Percentiles rank a stretch among this genome's conserved stretches.
Conservation (phyloP, 2,113 vertebrate species). For the Eudyptes chrysolophus region DNA sequence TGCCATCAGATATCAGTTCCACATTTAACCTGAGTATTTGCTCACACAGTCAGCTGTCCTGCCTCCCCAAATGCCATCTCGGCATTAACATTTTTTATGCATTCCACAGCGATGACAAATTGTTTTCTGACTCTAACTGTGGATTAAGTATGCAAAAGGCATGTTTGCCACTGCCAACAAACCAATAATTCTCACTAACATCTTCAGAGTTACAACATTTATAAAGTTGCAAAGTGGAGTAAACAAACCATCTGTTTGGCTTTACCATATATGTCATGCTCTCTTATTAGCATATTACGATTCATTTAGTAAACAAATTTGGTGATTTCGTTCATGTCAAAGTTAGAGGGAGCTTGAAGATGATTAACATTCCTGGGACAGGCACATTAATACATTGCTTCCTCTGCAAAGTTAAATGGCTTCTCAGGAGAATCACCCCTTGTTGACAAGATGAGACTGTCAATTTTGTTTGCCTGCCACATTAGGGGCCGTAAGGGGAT, state of each 20-base stretch:
- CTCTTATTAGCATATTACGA: constrained; percentile 91
- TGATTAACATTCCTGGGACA: constrained; percentile 94
- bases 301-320: constrained; percentile 90
- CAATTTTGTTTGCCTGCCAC: constrained; percentile 97
- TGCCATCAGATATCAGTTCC: neutral
- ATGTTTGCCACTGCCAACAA: constrained; percentile 72
- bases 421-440: constrained; percentile 89
- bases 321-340: constrained; percentile 88
- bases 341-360: constrained; percentile 85
- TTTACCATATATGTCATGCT: constrained; percentile 84
- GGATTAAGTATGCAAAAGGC: constrained; percentile 78
- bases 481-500: constrained; percentile 89
- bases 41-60: neutral
- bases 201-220: constrained; percentile 81
- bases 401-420: constrained; percentile 91
- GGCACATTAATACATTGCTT: constrained; percentile 86
- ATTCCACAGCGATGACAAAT: constrained; percentile 71
- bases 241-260: constrained; percentile 88
- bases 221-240: constrained; percentile 83
- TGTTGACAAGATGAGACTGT: constrained; percentile 95
- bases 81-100: constrained; percentile 66
- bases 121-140: constrained; percentile 66
- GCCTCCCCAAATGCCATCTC: constrained; percentile 54
- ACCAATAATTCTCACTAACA: constrained; percentile 80
- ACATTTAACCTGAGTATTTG: constrained; percentile 33